These are phyloP conservation scores for Pica pica DNA, from an alignment of 2,113 vertebrate genomes.

Conservation along the genomic window DNA sequence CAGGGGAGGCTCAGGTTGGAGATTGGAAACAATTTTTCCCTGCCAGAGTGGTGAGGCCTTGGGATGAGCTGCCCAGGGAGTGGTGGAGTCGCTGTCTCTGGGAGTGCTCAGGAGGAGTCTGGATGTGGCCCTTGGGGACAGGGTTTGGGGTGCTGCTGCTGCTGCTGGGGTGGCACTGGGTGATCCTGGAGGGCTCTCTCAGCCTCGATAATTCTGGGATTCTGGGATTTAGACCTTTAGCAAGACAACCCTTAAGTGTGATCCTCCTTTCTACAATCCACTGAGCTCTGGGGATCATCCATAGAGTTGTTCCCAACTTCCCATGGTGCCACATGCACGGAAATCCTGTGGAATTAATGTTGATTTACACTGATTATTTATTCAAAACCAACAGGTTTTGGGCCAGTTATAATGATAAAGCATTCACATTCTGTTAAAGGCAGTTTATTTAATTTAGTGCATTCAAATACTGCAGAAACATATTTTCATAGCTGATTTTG, in stretches of 20 bases:
- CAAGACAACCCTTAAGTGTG: not conserved
- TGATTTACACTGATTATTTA: not conserved
- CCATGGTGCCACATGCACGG: not conserved
- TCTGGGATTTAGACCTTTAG: not conserved
- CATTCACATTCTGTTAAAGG: not conserved
- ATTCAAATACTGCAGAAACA: not conserved
- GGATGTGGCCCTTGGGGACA: not conserved
- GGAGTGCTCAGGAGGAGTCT: not conserved
- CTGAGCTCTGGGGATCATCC: not conserved
- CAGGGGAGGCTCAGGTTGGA: not conserved
- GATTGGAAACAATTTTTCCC: not conserved
- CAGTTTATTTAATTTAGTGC: not conserved
- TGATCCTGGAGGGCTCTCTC: fast-evolving
- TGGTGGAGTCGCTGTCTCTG: not conserved
- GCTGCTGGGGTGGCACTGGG: not conserved
- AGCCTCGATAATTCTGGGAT: not conserved
- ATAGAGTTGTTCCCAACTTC: not conserved
- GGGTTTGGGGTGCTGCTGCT: not conserved
- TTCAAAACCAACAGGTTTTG: not conserved
- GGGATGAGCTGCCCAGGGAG: not conserved
- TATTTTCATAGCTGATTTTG: not conserved
- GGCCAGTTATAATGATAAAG: not conserved
- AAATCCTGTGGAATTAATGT: not conserved
- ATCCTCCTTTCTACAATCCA: not conserved
- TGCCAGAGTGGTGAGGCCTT: not conserved